Evolutionary conservation across 1,140 invertebrate species (phyloP), one percentile per base, ranked within the genome.

Genomic region (Drosophila orena): DNA sequence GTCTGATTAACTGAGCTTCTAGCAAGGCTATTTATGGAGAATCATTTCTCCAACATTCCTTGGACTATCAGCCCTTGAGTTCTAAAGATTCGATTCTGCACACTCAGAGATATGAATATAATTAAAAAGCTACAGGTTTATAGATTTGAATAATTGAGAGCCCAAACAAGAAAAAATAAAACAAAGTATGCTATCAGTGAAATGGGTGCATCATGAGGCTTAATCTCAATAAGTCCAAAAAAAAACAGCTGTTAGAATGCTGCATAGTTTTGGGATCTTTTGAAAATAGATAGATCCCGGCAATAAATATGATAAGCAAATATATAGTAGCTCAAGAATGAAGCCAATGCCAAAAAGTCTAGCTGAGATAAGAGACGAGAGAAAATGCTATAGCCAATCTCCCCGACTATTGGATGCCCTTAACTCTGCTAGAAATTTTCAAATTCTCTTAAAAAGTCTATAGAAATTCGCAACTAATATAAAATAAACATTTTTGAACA

Each of bases 211-310:
- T 62, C 58, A 22, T 15, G 42, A 42, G 17, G 43, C 34, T 8
- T 35, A 20, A 62, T 62, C 62, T 43, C 17, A 66, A 66, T 43
- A 24, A 62, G 22, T n/a, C n/a, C 34, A 43, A 4, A 66, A 43
- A 40, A 47, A 34, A 40, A 24, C 17, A 3, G 14, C 1, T 0
- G 4, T 0, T 1, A 2, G 10, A 69, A 24, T 11, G n/a, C 15
- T 11, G 65, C 62, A 46, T 69, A 69, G 61, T 68, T 69, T 55
- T 68, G 38, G 65, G 66, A n/a, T n/a, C n/a, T n/a, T n/a, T n/a
- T n/a, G n/a, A n/a, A n/a, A n/a, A n/a, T n/a, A n/a, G n/a, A n/a
- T n/a, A n/a, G n/a, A n/a, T n/a, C n/a, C n/a, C n/a, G n/a, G n/a
- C n/a, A n/a, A n/a, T n/a, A n/a, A n/a, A n/a, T n/a, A n/a, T n/a